phyloP scores from a whole-genome alignment of 2,888 invertebrate species.

The Drosophila pegasa region DNA sequence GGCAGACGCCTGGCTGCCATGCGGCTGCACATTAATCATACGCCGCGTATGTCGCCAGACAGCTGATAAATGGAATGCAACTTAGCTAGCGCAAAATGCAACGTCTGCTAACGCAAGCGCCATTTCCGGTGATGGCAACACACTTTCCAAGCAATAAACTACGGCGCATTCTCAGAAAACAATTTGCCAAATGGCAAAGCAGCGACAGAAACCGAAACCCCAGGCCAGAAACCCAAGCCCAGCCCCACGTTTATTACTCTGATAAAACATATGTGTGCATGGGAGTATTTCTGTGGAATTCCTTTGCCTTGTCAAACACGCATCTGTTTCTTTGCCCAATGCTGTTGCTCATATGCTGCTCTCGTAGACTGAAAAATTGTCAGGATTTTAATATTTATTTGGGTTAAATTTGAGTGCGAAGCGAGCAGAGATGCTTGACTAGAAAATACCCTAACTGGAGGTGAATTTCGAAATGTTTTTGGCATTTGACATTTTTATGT shows the following conservation, averaged over 20 bases:
- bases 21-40: constrained; percentile 62
- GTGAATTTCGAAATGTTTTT: too few species aligned
- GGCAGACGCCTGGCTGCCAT: constrained; percentile 17
- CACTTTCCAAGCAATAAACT: constrained; percentile 43
- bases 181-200: constrained; percentile 53
- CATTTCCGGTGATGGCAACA: constrained; percentile 26
- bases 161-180: constrained; percentile 45
- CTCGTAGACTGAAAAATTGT: background rate
- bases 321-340: background rate
- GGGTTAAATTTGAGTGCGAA: background rate
- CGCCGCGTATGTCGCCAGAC: constrained; percentile 58
- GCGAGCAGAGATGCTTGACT: background rate
- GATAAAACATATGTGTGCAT: background rate
- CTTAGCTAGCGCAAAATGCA: constrained; percentile 30
- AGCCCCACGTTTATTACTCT: background rate
- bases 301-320: background rate
- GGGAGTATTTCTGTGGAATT: background rate
- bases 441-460: background rate
- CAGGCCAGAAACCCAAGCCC: background rate
- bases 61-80: constrained; percentile 65
- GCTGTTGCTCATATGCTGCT: background rate
- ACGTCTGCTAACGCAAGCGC: constrained; percentile 14
- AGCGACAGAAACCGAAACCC: background rate
- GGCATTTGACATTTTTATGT: too few species aligned
- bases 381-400: background rate